Conservation (phyloP, 1,140 invertebrate species). For the Hirudo medicinalis region DNA sequence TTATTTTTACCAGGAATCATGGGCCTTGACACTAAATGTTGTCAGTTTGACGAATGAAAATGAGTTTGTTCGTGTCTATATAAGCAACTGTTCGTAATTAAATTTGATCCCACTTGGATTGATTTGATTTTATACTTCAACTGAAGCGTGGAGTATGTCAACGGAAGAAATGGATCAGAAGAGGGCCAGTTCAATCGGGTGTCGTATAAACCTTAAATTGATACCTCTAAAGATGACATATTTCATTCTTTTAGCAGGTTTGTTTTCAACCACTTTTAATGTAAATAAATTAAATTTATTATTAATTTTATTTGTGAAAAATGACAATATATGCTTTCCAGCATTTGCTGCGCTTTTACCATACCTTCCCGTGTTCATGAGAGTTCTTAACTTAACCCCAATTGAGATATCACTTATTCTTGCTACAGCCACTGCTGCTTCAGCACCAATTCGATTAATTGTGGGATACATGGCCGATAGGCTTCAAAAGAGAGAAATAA, state of each 20-base stretch:
- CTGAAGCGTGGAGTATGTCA: too few species aligned
- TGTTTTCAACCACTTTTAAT: neutral
- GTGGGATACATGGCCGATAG: slow-evolving; percentile 6
- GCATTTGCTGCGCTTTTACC: neutral
- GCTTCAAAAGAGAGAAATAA: neutral
- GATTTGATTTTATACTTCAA: too few species aligned
- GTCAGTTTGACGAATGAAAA: too few species aligned
- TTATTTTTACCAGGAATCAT: too few species aligned
- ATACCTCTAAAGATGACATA: slow-evolving; percentile 26
- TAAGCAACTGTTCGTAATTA: too few species aligned
- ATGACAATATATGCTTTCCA: neutral
- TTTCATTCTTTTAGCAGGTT: neutral
- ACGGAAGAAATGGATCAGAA: too few species aligned
- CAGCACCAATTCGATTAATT: neutral
- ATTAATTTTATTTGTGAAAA: too few species aligned
- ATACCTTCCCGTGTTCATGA: slow-evolving; percentile 3
- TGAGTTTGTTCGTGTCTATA: too few species aligned
- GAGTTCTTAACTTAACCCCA: neutral
- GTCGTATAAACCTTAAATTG: too few species aligned
- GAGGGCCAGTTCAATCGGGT: too few species aligned
- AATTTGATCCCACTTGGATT: too few species aligned
- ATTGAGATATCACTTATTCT: neutral
- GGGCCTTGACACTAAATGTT: too few species aligned
- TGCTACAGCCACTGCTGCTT: neutral
- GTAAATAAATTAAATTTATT: neutral